Evolutionary conservation across 2,888 invertebrate genomes (phyloP).

Genomic region (Pollenia amentaria): DNA sequence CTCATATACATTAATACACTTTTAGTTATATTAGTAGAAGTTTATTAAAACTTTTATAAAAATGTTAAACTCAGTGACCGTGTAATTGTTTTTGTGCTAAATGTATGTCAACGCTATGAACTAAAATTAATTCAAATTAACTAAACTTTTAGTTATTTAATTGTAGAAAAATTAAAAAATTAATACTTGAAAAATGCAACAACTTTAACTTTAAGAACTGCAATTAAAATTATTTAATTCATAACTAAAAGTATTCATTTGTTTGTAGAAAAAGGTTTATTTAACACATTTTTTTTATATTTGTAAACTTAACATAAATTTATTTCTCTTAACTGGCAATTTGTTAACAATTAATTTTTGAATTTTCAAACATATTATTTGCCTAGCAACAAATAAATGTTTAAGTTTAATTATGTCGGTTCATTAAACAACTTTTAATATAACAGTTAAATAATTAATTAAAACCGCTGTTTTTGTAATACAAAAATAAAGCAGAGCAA

Average conservation of each 20-base stretch:
- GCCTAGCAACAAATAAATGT: conserved; percentile 19
- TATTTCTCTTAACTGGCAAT: background rate
- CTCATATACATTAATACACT: too few relatives aligned
- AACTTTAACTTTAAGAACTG: background rate
- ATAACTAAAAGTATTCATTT: background rate
- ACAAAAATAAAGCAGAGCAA: background rate
- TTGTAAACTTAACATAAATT: conserved; percentile 14
- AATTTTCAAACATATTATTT: conserved; percentile 34
- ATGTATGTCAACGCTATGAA: conserved; percentile 29
- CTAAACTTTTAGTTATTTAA: background rate
- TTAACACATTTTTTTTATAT: background rate
- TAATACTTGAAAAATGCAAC: background rate
- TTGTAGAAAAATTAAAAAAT: background rate
- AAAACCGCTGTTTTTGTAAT: conserved; percentile 25
- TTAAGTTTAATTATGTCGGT: conserved; percentile 53
- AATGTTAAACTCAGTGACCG: conserved; percentile 51
- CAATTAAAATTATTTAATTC: conserved; percentile 6
- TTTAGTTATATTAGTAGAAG: background rate
- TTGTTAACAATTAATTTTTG: conserved; percentile 47
- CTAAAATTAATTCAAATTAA: background rate
- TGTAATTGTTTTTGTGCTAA: conserved; percentile 46
- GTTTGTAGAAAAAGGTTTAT: background rate
- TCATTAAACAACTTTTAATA: conserved; percentile 58
- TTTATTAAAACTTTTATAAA: background rate
- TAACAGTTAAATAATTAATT: conserved; percentile 54